These are phyloP conservation scores for Melanchra persicariae DNA, from an alignment of 2,888 invertebrate species.

Conservation along the genomic window DNA sequence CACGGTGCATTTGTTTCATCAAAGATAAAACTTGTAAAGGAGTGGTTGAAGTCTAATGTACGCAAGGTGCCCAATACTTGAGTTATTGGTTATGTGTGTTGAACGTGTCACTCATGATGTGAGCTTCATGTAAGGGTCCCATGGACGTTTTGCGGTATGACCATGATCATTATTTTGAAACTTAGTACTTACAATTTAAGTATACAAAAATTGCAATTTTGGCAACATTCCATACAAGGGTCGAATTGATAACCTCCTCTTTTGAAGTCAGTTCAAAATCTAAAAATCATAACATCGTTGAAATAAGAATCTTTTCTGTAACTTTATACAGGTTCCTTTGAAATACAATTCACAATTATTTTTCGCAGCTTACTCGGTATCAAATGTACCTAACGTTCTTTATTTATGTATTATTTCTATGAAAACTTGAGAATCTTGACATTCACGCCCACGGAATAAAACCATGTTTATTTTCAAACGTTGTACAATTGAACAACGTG, in stretches of 20 bases:
- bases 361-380: not conserved
- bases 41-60: too few relatives aligned
- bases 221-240: too few relatives aligned
- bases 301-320: not conserved
- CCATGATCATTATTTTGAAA: not conserved
- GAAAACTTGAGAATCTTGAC: slow-evolving; percentile 2
- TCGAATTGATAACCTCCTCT: too few relatives aligned
- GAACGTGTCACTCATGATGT: not conserved
- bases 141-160: not conserved
- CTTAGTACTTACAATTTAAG: too few relatives aligned
- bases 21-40: too few relatives aligned
- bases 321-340: not conserved
- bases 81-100: too few relatives aligned
- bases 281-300: too few relatives aligned
- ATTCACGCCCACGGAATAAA: not conserved
- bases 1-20: too few relatives aligned
- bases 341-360: not conserved
- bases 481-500: not conserved
- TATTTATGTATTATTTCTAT: not conserved
- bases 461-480: not conserved
- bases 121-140: too few relatives aligned
- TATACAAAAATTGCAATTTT: too few relatives aligned
- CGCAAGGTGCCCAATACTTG: too few relatives aligned
- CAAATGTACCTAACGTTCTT: not conserved
- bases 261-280: too few relatives aligned